Base-by-base conservation (phyloP, 2,797 vertebrate species). In the Epinephelus malabaricus region DNA sequence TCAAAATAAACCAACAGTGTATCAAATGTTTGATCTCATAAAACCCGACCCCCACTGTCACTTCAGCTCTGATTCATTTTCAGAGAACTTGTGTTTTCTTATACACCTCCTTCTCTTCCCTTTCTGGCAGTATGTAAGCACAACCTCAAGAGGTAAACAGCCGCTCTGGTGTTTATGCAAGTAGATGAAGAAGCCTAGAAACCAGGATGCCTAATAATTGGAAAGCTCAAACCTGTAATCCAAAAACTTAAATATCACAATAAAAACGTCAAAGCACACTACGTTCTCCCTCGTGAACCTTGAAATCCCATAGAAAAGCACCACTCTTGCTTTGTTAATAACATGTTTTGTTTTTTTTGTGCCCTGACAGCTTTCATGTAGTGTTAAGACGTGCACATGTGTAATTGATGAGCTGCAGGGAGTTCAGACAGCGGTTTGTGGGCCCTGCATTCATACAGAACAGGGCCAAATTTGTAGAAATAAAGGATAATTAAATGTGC, bases 401-500 rank as follows among this genome's bases (percentile, higher is more conserved):
- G 73, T 73, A 67, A 68, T 11, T 73, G 63, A 80, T 72, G 74
- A 65, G 17, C 58, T 73, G 18, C 21, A 75, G 34, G 51, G 40
- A 55, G 72, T 70, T 81, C 72, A 78, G 58, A 63, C 63, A 50
- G 78, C 4, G 73, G 73, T 81, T 76, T 86, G 46, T 46, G 46
- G 62, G 72, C 56, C 60, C 64, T 77, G 69, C 51, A 49, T 69
- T 83, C 54, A 72, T 50, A 54, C 72, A 71, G 49, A 49, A 79
- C 71, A 59, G 51, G 43, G 83, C 49, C 70, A 69, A 53, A 73
- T 86, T 73, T 77, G 76, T 61, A 68, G 69, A 74, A 88, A 79
- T 69, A 60, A 76, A 62, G 54, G 69, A 45, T 81, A 75, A 89
- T 81, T 89, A 87, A 84, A 85, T 72, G 84, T 72, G 82, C 21